A percentile compares a stretch with the other conserved stretches of the same genome.
phyloP scores from a whole-genome alignment of 2,888 invertebrate genomes.

The Cinara cedri region DNA sequence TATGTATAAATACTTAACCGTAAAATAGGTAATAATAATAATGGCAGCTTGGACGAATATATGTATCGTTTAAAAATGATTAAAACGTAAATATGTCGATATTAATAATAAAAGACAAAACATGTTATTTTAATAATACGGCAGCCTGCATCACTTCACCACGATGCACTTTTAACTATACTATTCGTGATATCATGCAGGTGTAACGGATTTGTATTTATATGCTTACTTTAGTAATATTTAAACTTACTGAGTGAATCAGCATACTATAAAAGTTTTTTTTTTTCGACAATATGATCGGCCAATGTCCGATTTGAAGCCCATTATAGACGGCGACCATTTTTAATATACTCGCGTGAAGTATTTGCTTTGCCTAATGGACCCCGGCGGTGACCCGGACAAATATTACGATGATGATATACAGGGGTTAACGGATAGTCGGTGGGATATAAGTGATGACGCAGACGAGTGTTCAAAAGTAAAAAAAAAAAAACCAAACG shows the following conservation, averaged over 20 bases:
- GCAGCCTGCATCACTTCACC: background rate
- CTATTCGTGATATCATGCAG: background rate
- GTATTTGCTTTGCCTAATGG: constrained; percentile 44
- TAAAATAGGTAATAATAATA: too few species aligned
- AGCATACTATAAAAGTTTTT: background rate
- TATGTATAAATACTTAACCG: background rate
- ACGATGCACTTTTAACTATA: too few species aligned
- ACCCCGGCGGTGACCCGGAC: too few species aligned
- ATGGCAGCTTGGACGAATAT: too few species aligned
- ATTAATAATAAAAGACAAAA: background rate
- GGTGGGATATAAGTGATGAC: background rate
- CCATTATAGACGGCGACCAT: background rate
- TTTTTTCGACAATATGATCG: background rate
- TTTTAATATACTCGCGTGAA: constrained; percentile 23
- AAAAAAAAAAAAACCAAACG: background rate
- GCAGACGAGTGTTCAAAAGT: background rate
- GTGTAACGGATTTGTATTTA: background rate
- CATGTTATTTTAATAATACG: background rate
- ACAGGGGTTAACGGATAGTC: background rate
- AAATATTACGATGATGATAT: too few species aligned
- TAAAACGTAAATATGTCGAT: too few species aligned
- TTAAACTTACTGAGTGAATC: too few species aligned
- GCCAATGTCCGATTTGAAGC: background rate
- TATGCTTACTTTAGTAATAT: background rate
- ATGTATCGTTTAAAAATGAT: too few species aligned